Evolutionary conservation across 2,797 vertebrate species (phyloP).

Genomic region (Mycteria americana): DNA sequence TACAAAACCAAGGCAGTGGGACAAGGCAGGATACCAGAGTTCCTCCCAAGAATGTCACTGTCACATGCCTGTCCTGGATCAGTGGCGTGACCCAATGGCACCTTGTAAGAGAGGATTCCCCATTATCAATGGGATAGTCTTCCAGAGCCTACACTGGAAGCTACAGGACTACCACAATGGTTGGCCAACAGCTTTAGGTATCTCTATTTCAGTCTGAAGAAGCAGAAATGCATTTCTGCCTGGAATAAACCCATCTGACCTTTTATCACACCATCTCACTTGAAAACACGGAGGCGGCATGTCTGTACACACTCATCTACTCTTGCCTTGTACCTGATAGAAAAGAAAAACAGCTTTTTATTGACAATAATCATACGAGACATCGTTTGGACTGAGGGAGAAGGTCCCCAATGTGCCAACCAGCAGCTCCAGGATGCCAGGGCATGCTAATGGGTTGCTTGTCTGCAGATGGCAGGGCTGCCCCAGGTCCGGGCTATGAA

Average conservation of each 20-base stretch:
- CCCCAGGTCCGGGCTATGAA: neutral
- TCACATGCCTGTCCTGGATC: neutral
- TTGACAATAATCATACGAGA: neutral
- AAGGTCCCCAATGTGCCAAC: neutral
- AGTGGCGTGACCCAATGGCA: neutral
- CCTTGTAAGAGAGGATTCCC: accelerated
- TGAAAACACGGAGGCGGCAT: neutral
- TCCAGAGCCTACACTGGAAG: neutral
- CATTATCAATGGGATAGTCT: neutral
- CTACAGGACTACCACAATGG: accelerated
- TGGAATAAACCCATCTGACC: neutral
- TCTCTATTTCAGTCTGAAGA: neutral
- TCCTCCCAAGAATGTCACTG: neutral
- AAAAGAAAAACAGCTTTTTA: neutral
- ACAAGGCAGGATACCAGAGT: neutral
- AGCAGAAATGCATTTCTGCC: neutral
- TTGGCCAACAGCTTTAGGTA: neutral
- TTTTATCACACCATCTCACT: neutral
- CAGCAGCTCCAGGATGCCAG: neutral
- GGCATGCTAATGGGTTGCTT: neutral
- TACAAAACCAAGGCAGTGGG: neutral
- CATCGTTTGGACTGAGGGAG: neutral
- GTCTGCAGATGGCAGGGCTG: neutral
- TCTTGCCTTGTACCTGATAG: neutral
- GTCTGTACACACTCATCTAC: neutral